A percentile compares a stretch with the other conserved stretches of the same genome.
These are phyloP conservation scores for Tragelaphus imberbis DNA, from an alignment of 2,113 vertebrate genomes.

Conservation along the genomic window DNA sequence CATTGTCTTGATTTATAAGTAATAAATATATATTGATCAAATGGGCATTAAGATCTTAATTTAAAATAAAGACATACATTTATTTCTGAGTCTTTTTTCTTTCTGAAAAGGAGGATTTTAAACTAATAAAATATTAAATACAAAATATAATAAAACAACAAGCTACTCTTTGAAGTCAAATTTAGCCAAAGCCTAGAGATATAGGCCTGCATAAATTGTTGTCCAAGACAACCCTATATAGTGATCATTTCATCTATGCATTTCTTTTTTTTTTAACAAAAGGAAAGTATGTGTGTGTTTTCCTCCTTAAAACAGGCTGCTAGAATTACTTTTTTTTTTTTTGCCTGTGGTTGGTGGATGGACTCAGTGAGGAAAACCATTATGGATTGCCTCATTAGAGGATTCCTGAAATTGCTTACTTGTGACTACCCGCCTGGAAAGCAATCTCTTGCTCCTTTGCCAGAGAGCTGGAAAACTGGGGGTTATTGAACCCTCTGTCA, in stretches of 20 bases:
- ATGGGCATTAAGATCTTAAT: neutral
- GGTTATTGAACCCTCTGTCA: slow-evolving; percentile 52
- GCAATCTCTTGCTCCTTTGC: slow-evolving; percentile 55
- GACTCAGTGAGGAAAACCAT: slow-evolving; percentile 54
- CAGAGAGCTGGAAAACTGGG: neutral
- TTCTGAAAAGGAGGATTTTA: neutral
- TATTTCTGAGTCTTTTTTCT: neutral
- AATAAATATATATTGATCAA: neutral
- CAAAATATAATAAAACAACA: neutral
- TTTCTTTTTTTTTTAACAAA: neutral
- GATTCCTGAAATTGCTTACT: slow-evolving; percentile 59
- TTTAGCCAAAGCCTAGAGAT: neutral
- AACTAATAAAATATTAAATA: neutral
- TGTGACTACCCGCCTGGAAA: slow-evolving; percentile 51
- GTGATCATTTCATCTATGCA: neutral
- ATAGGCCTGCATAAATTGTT: neutral
- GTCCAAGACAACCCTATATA: neutral
- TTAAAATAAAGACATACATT: neutral
- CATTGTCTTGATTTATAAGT: neutral
- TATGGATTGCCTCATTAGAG: slow-evolving; percentile 65
- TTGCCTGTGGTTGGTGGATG: neutral
- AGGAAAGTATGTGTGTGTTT: neutral
- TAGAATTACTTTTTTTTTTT: neutral
- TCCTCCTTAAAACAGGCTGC: neutral
- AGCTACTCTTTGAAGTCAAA: neutral